Conservation (phyloP, 2,113 vertebrate genomes). For the Megaleporinus macrocephalus region DNA sequence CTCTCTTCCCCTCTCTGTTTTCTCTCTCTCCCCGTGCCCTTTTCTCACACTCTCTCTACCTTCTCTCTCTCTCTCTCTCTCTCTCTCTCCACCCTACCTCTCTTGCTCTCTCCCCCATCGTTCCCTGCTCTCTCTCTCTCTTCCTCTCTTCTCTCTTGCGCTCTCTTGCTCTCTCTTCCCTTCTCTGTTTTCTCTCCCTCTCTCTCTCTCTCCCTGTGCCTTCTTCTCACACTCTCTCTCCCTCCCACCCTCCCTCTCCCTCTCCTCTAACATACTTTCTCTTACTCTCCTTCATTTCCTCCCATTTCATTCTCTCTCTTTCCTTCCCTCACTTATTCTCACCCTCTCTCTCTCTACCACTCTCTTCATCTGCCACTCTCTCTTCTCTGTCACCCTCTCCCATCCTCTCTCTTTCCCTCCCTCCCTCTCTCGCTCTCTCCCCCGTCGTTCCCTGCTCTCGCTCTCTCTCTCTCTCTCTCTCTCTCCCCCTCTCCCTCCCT, state of each 20-base stretch:
- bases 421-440: neutral
- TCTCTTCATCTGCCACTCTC: too few relatives aligned
- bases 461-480: slow-evolving; percentile 37
- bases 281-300: slow-evolving; percentile 39
- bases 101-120: slow-evolving; percentile 3
- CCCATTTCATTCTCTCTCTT: slow-evolving; percentile 18
- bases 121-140: slow-evolving; percentile 36
- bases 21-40: neutral
- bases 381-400: too few relatives aligned
- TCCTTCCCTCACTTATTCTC: too few relatives aligned
- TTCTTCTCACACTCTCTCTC: too few relatives aligned
- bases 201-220: neutral
- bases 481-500: slow-evolving; percentile 19
- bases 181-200: neutral
- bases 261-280: slow-evolving; percentile 5
- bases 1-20: slow-evolving; percentile 22
- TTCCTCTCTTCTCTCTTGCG: neutral
- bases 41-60: neutral
- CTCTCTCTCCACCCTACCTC: slow-evolving; percentile 24
- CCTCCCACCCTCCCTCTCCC: neutral
- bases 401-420: too few relatives aligned
- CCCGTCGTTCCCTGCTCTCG: slow-evolving; percentile 16
- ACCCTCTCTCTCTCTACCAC: neutral
- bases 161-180: too few relatives aligned
- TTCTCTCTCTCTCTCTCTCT: slow-evolving; percentile 14